A percentile compares a stretch with the other conserved stretches of the same genome.
Evolutionary conservation across 2,888 invertebrate species (phyloP).

Genomic region (Stomorhina lunata): DNA sequence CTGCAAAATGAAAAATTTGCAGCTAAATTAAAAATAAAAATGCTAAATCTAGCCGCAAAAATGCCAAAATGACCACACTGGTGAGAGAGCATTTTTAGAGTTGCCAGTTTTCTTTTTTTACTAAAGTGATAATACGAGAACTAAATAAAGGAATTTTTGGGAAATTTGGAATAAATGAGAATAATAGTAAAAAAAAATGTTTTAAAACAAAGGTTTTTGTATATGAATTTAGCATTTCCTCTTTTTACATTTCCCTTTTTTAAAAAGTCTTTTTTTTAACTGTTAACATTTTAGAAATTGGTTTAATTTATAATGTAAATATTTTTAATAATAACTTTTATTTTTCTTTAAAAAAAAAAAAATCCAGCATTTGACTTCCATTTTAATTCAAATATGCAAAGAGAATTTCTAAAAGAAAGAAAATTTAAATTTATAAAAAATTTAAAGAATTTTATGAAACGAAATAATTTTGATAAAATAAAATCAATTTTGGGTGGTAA

Average conservation of each 20-base stretch:
- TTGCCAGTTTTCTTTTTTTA: too few species aligned
- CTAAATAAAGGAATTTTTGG: neutral
- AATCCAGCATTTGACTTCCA: constrained; percentile 62
- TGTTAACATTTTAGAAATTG: neutral
- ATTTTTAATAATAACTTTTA: neutral
- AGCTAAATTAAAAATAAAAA: too few species aligned
- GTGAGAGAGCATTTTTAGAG: too few species aligned
- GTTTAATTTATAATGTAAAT: constrained; percentile 24
- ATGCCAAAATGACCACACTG: too few species aligned
- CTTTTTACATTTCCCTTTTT: neutral
- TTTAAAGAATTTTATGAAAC: neutral
- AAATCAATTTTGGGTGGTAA: constrained; percentile 43
- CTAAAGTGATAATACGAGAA: too few species aligned
- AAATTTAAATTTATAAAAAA: neutral
- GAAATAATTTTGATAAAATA: constrained; percentile 8
- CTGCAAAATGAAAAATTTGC: too few species aligned
- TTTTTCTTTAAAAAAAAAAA: constrained; percentile 9
- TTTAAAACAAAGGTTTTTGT: neutral
- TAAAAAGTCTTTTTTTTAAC: neutral
- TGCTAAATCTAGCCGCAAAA: too few species aligned
- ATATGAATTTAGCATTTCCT: neutral
- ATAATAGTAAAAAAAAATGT: too few species aligned
- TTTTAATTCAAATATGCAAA: constrained; percentile 63
- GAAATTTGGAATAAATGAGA: too few species aligned
- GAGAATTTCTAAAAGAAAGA: constrained; percentile 42